phyloP scores from a whole-genome alignment of 1,140 invertebrate genomes.

The Helicoverpa zea region DNA sequence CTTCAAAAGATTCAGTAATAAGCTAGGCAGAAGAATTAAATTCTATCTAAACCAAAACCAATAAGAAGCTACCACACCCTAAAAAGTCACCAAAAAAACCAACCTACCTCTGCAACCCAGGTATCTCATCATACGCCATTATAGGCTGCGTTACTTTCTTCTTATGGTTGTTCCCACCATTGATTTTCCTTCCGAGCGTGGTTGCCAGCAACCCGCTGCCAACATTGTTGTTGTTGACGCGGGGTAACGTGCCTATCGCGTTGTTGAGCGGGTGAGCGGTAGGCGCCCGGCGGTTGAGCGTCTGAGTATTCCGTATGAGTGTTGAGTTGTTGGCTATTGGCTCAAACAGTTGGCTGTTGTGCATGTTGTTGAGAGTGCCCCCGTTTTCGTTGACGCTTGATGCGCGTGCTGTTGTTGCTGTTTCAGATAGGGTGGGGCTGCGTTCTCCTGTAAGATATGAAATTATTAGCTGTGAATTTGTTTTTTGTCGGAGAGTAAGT shows the following conservation, averaged over 20 bases:
- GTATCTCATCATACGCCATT: conserved; percentile 87
- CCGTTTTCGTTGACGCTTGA: conserved; percentile 89
- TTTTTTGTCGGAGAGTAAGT: no score
- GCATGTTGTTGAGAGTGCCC: conserved; percentile 83
- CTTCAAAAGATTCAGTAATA: no score
- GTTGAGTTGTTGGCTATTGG: conserved; percentile 82
- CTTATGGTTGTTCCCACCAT: conserved; percentile 81
- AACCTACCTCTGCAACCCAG: conserved; percentile 88
- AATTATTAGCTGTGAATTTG: not conserved
- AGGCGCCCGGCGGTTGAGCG: conserved; percentile 70
- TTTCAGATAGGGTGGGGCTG: conserved; percentile 93
- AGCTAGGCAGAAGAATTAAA: no score
- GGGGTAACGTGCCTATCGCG: conserved; percentile 85
- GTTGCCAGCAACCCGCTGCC: conserved; percentile 71
- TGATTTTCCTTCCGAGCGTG: conserved; percentile 81
- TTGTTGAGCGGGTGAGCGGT: conserved; percentile 84
- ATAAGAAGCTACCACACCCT: not conserved
- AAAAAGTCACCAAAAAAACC: not conserved
- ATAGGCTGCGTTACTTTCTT: conserved; percentile 81
- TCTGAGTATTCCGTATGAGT: conserved; percentile 77
- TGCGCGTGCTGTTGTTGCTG: conserved; percentile 92
- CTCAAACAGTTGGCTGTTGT: conserved; percentile 85
- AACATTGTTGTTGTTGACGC: conserved; percentile 82
- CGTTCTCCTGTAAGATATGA: conserved; percentile 88
- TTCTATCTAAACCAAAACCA: not conserved